Evolutionary conservation across 2,888 invertebrate genomes (phyloP).

Genomic region (Caenorhabditis imperialis): DNA sequence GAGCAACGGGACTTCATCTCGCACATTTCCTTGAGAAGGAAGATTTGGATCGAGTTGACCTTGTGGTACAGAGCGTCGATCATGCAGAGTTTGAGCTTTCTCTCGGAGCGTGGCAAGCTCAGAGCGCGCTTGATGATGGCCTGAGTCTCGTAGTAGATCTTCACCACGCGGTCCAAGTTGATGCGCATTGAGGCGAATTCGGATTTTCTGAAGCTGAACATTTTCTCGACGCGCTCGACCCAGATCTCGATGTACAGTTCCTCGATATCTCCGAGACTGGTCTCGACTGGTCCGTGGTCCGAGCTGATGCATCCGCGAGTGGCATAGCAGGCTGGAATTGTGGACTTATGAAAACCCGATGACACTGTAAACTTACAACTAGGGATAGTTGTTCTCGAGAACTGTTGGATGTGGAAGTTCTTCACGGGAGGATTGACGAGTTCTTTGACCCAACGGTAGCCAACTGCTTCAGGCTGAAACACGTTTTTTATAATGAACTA

Average conservation of each 20-base stretch:
- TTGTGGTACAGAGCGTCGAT: not conserved
- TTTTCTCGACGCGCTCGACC: not conserved
- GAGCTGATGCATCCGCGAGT: not conserved
- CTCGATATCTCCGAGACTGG: conserved; percentile 5
- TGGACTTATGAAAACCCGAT: not conserved
- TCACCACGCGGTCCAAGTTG: not conserved
- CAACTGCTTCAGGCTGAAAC: no score
- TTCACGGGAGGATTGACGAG: no score
- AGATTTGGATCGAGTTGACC: not conserved
- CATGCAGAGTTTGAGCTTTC: not conserved
- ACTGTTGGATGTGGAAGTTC: no score
- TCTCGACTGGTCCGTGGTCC: conserved; percentile 3
- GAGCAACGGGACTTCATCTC: not conserved
- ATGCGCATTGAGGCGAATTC: no score
- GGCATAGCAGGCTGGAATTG: not conserved
- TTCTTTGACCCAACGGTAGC: no score
- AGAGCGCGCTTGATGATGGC: not conserved
- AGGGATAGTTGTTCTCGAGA: no score
- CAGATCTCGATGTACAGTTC: not conserved
- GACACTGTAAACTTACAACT: no score
- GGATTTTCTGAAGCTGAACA: not conserved
- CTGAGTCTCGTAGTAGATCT: not conserved
- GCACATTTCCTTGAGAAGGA: conserved; percentile 5
- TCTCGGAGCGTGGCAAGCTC: not conserved
- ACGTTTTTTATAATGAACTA: no score